Conservation (phyloP, 2,113 vertebrate genomes). For the Tachycineta bicolor region DNA sequence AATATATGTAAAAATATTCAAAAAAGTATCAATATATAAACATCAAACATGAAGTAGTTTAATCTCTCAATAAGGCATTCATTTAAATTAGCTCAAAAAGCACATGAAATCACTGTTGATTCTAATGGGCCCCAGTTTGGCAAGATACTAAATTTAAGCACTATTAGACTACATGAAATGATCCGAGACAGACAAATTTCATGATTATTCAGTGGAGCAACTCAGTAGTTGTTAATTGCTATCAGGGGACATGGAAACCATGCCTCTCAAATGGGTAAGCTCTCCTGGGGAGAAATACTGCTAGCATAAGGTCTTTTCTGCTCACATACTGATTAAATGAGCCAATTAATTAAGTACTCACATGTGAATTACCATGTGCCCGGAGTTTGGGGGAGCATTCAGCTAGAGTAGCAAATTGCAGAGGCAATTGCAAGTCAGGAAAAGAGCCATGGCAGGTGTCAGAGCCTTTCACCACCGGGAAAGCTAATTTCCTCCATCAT, state of each 20-base stretch:
- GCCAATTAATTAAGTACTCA: constrained; percentile 57
- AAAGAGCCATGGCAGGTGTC: constrained; percentile 23
- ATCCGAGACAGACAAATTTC: constrained; percentile 47
- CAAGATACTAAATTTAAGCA: constrained; percentile 57
- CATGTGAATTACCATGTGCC: constrained; percentile 43
- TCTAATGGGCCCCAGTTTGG: constrained; percentile 16
- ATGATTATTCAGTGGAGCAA: constrained; percentile 58
- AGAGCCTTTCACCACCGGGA: neutral
- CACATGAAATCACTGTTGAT: neutral
- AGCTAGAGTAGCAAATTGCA: neutral
- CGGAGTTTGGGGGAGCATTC: constrained; percentile 16
- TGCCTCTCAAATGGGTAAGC: constrained; percentile 41
- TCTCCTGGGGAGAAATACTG: constrained; percentile 48
- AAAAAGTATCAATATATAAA: neutral
- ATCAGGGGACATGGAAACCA: constrained; percentile 29
- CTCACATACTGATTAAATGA: constrained; percentile 53
- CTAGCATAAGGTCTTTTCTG: constrained; percentile 49
- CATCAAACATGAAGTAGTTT: neutral
- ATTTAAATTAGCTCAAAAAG: neutral
- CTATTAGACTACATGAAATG: constrained; percentile 22
- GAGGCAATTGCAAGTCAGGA: neutral
- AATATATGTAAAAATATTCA: neutral
- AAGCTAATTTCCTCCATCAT: constrained; percentile 6
- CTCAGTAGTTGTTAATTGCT: constrained; percentile 39
- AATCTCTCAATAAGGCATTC: neutral